These are phyloP conservation scores for Hippocampus mohnikei DNA, from an alignment of 2,113 vertebrate genomes.

Conservation along the genomic window DNA sequence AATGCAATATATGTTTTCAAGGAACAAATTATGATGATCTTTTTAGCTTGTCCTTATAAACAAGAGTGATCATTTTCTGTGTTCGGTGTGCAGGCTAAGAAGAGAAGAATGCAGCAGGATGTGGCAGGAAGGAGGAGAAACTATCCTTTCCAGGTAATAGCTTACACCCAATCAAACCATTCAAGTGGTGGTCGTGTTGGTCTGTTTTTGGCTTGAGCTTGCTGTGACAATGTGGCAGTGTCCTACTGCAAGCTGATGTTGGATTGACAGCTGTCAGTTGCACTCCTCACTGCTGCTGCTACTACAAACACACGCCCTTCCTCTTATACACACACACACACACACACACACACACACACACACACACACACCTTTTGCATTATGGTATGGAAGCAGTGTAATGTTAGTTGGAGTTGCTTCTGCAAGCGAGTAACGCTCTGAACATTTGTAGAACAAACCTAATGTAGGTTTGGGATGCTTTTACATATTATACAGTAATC, in stretches of 20 bases:
- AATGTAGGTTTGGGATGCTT: background rate
- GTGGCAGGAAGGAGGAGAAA: constrained; percentile 30
- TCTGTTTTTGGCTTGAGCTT: background rate
- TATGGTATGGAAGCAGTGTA: too few relatives aligned
- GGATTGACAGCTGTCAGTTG: constrained; percentile 67
- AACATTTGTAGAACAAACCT: constrained; percentile 42
- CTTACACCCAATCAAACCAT: background rate
- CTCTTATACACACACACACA: constrained; percentile 1
- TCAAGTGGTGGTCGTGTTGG: background rate
- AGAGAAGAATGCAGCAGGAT: constrained; percentile 31
- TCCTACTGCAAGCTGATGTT: constrained; percentile 70
- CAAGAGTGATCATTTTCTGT: background rate
- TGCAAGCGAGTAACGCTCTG: constrained; percentile 63
- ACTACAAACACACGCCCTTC: background rate
- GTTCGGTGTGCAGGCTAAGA: constrained; percentile 16
- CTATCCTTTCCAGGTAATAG: constrained; percentile 30
- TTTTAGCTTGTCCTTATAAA: background rate
- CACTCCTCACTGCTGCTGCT: constrained; percentile 64
- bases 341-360: too few relatives aligned
- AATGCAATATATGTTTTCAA: background rate
- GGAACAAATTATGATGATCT: background rate
- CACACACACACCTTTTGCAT: too few relatives aligned
- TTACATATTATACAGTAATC: too few relatives aligned
- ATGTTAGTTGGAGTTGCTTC: constrained; percentile 65
- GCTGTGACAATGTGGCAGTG: constrained; percentile 70